phyloP scores from a whole-genome alignment of 2,797 vertebrate species.

The Moxostoma hubbsi region DNA sequence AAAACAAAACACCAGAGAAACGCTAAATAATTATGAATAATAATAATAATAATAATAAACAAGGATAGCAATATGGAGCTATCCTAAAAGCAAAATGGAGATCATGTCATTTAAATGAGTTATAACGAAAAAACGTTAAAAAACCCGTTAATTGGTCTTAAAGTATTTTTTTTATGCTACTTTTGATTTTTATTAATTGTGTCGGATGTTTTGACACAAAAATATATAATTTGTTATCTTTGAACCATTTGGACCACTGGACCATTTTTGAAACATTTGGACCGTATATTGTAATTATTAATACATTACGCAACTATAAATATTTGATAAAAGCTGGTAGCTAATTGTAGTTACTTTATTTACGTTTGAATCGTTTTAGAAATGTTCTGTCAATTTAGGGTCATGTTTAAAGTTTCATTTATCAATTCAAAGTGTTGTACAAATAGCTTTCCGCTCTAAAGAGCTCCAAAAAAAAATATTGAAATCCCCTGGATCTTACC shows the following conservation, averaged over 20 bases:
- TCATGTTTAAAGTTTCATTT: neutral
- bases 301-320: neutral
- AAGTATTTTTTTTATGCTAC: neutral
- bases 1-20: neutral
- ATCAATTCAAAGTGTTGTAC: neutral
- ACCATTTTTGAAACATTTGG: too few relatives aligned
- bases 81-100: too few relatives aligned
- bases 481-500: conserved; percentile 76
- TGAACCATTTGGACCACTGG: neutral
- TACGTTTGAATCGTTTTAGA: neutral
- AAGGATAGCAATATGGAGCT: neutral
- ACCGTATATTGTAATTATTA: too few relatives aligned
- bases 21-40: neutral
- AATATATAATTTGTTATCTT: neutral
- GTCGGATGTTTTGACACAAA: neutral
- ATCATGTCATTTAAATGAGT: too few relatives aligned
- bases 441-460: neutral
- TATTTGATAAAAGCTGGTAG: neutral
- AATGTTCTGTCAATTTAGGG: too few relatives aligned
- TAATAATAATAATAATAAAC: neutral
- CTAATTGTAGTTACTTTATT: neutral
- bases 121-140: neutral
- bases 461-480: neutral
- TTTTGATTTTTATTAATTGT: neutral
- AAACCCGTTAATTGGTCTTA: neutral